Conservation (phyloP, 2,797 vertebrate genomes). For the Pseudopleuronectes americanus region DNA sequence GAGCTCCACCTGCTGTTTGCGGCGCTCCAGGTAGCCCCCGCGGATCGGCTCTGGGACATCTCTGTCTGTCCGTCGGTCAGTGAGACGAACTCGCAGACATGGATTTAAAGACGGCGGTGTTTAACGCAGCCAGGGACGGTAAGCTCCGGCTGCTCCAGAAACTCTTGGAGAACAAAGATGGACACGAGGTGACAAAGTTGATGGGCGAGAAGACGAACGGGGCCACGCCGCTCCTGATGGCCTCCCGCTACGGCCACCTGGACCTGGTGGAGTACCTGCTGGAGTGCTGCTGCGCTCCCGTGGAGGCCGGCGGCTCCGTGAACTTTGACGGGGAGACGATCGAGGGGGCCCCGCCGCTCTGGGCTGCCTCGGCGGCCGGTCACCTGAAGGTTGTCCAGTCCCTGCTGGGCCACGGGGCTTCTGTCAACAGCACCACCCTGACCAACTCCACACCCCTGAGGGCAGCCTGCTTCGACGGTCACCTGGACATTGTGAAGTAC, state of each 20-base stretch:
- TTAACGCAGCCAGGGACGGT: slow-evolving; percentile 96
- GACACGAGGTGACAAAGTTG: slow-evolving; percentile 90
- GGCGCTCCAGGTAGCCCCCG: not conserved
- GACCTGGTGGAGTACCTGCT: slow-evolving; percentile 96
- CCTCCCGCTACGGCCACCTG: slow-evolving; percentile 94
- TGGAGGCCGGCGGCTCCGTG: slow-evolving; percentile 95
- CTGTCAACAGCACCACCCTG: slow-evolving; percentile 97
- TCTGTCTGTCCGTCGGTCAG: not conserved
- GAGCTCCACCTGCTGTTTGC: slow-evolving; percentile 20
- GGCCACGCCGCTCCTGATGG: slow-evolving; percentile 95
- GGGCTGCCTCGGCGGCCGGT: slow-evolving; percentile 96
- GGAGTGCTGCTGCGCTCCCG: slow-evolving; percentile 93
- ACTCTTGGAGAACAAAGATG: slow-evolving; percentile 94
- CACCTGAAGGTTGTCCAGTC: slow-evolving; percentile 97
- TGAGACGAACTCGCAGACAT: slow-evolving; percentile 68
- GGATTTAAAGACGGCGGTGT: slow-evolving; percentile 99
- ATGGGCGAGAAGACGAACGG: slow-evolving; percentile 97
- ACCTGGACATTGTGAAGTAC: slow-evolving; percentile 96
- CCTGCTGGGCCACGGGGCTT: slow-evolving; percentile 93
- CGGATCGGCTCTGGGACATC: not conserved
- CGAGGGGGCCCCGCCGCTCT: slow-evolving; percentile 95
- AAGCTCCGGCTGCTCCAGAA: slow-evolving; percentile 96
- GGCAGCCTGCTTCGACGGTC: slow-evolving; percentile 97
- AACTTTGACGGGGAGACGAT: slow-evolving; percentile 99
- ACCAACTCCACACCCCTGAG: slow-evolving; percentile 96